phyloP scores from a whole-genome alignment of 2,888 invertebrate genomes.

The Embidobia sp. region DNA sequence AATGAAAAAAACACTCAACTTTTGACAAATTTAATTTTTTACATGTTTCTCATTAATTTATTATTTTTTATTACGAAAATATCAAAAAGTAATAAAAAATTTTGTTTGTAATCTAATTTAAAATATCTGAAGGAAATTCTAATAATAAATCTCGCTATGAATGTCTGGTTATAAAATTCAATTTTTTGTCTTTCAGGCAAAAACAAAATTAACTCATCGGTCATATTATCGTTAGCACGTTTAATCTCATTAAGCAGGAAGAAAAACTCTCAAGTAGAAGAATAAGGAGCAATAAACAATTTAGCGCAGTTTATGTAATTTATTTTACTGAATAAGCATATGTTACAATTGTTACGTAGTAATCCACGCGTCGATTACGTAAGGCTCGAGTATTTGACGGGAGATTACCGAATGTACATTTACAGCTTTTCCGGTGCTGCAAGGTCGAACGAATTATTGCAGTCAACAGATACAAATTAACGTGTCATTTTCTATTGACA shows the following conservation, averaged over 20 bases:
- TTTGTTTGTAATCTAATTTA: too few species aligned
- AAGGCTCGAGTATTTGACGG: constrained; percentile 37
- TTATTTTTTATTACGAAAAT: too few species aligned
- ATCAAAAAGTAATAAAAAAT: too few species aligned
- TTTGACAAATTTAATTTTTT: too few species aligned
- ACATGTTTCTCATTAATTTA: too few species aligned
- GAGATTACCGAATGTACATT: constrained; percentile 44
- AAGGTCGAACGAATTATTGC: constrained; percentile 41
- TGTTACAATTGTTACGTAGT: constrained; percentile 35
- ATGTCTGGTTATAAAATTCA: too few species aligned
- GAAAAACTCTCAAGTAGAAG: background rate
- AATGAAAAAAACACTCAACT: too few species aligned
- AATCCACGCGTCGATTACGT: constrained; percentile 15
- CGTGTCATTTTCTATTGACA: constrained; percentile 40
- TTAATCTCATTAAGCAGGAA: background rate
- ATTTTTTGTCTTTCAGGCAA: too few species aligned
- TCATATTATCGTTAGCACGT: background rate
- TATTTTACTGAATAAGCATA: constrained; percentile 6
- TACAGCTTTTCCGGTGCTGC: constrained; percentile 45
- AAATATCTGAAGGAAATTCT: too few species aligned
- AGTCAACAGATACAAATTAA: constrained; percentile 41
- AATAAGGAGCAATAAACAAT: background rate
- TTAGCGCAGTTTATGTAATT: constrained; percentile 25
- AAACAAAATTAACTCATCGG: too few species aligned
- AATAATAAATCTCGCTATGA: too few species aligned